phyloP scores from a whole-genome alignment of 2,888 invertebrate species.

The Eupithecia subumbrata region DNA sequence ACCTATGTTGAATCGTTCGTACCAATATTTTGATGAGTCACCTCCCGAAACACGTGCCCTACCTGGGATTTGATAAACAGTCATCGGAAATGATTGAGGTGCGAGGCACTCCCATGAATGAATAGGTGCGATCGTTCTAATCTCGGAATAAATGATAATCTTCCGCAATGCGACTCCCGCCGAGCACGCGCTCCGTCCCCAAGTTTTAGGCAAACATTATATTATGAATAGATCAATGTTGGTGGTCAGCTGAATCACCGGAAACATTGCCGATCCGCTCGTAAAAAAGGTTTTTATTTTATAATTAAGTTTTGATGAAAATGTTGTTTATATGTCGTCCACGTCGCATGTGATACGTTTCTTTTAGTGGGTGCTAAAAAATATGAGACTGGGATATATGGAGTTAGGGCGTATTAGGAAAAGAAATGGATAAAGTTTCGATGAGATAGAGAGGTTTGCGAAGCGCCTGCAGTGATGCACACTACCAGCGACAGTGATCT shows the following conservation, averaged over 20 bases:
- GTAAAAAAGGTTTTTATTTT: conserved; percentile 41
- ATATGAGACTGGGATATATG: conserved; percentile 14
- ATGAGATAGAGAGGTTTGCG: neutral
- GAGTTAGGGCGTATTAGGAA: neutral
- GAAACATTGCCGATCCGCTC: conserved; percentile 42
- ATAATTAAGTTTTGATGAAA: conserved; percentile 42
- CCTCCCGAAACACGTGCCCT: neutral
- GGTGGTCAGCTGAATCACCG: conserved; percentile 44
- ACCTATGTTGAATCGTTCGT: conserved; percentile 49
- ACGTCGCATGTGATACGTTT: conserved; percentile 30
- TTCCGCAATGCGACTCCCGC: conserved; percentile 44
- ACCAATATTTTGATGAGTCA: conserved; percentile 52
- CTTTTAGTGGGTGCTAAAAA: conserved; percentile 27
- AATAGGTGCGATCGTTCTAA: conserved; percentile 30
- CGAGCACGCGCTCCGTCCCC: conserved; percentile 29
- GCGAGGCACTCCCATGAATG: conserved; percentile 31
- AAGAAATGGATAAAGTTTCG: neutral
- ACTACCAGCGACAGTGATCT: neutral
- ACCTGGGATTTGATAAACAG: conserved; percentile 44
- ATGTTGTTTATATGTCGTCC: conserved; percentile 37
- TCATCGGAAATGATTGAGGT: conserved; percentile 44
- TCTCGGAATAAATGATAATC: conserved; percentile 45
- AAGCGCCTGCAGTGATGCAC: neutral
- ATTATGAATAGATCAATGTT: conserved; percentile 45
- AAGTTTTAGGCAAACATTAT: conserved; percentile 32